A percentile compares a stretch with the other conserved stretches of the same genome.
Evolutionary conservation across 2,888 invertebrate species (phyloP).

Genomic region (Nipponacmea schrenckii): DNA sequence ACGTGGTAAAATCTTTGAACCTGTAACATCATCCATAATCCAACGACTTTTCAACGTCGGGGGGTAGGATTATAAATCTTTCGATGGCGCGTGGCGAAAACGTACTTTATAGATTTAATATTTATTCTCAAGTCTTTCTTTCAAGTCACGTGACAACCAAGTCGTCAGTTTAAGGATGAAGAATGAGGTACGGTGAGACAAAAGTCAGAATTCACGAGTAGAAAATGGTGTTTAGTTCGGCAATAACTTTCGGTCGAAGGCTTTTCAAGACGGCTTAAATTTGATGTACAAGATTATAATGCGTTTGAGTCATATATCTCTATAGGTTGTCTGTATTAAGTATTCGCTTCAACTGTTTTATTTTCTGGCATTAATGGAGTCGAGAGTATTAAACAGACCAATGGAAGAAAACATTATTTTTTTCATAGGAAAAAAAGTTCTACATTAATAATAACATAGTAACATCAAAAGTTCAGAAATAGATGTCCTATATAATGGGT

Average conservation of each 20-base stretch:
- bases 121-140: too few species aligned
- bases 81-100: background rate
- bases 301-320: background rate
- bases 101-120: background rate
- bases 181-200: background rate
- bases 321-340: background rate
- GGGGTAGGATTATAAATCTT: background rate
- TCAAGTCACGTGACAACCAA: background rate
- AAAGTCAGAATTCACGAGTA: background rate
- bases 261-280: background rate
- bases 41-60: background rate
- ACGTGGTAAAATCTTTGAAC: background rate
- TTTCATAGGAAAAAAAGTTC: too few species aligned
- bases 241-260: conserved; percentile 1
- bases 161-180: background rate
- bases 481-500: too few species aligned
- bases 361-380: too few species aligned
- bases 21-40: conserved; percentile 1
- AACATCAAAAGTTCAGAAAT: too few species aligned
- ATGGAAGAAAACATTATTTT: too few species aligned
- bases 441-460: too few species aligned
- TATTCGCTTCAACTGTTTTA: too few species aligned
- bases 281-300: conserved; percentile 4
- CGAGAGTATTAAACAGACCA: too few species aligned
- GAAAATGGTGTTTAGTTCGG: conserved; percentile 6